Conservation (phyloP, 2,113 vertebrate species). For the Eublepharis macularius region DNA sequence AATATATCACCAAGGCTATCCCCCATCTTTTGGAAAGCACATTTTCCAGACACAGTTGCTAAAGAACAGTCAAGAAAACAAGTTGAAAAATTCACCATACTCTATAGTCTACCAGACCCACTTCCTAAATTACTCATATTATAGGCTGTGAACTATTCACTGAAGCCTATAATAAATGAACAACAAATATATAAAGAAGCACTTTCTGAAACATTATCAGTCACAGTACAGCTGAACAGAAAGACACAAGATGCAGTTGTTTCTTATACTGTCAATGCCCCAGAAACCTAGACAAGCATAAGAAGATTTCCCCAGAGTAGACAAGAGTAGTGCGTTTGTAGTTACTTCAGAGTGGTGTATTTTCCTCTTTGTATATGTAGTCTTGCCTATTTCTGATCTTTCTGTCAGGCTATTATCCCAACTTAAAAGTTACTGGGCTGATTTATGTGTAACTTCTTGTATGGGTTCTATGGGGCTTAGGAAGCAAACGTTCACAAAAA, state of each 20-base stretch:
- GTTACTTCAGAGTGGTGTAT: not conserved
- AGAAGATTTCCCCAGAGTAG: not conserved
- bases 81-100: not conserved
- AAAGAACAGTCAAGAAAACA: not conserved
- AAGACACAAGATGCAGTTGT: not conserved
- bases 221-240: not conserved
- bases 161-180: slow-evolving; percentile 11
- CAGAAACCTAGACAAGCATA: not conserved
- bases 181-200: slow-evolving; percentile 3
- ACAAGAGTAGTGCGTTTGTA: not conserved
- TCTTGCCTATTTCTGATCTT: not conserved
- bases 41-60: not conserved
- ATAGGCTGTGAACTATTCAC: slow-evolving; percentile 1
- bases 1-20: not conserved
- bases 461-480: too few species aligned
- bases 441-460: too few species aligned
- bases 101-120: not conserved
- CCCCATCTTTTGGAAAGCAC: not conserved
- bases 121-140: slow-evolving; percentile 14
- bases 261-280: not conserved
- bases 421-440: not conserved
- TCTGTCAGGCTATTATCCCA: not conserved
- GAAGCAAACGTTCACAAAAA: too few species aligned
- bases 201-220: slow-evolving; percentile 5
- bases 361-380: not conserved